Base-by-base conservation (phyloP, 2,888 invertebrate genomes). In the Pachycephus smyrnensis region DNA sequence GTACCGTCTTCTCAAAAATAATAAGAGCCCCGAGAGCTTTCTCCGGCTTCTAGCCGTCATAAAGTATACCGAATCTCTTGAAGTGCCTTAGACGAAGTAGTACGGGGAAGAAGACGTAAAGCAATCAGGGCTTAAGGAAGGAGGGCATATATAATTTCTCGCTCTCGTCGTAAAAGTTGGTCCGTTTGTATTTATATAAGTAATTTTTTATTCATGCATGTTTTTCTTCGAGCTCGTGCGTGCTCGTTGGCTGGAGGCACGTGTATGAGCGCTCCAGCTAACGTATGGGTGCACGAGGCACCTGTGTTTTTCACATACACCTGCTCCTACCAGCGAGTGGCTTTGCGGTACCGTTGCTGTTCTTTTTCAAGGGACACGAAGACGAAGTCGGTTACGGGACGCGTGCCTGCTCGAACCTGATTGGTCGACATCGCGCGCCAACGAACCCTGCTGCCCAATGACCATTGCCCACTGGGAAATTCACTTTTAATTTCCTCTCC, bases 241-340 rank as follows among this genome's bases (percentile, higher is more conserved):
- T 79, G 77, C 81, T 78, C 77, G 80, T 77, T 79, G 80, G 76
- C 80, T 78, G 68, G 68, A 55, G 79, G 81, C 78, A 79, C 81
- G 80, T 77, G 78, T 76, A 79, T 81, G 79, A 79, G 80, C 79
- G 79, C 82, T 76, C 76, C 75, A 74, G 80, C 80, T 80, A 79
- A 80, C 80, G 78, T 83, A 79, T 82, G 81, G 76, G 80, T 82
- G 73, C 79, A 75, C 31, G 80, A 78, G 83, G 86, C 86, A 86
- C 86, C 86, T 86, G 86, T 86, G 84, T 85, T 85, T 86, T 85
- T 86, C 86, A 85, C 85, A 87, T 87, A 87, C 87, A 87, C 87
- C 87, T 87, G 87, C 87, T 86, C 85, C 80, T 76, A 75, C 82
- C 79, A 68, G 81, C 23, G 71, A 79, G 80, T 81, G 81, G 77